Evolutionary conservation across 2,888 invertebrate species (phyloP).

Genomic region (Saturnia japonica): DNA sequence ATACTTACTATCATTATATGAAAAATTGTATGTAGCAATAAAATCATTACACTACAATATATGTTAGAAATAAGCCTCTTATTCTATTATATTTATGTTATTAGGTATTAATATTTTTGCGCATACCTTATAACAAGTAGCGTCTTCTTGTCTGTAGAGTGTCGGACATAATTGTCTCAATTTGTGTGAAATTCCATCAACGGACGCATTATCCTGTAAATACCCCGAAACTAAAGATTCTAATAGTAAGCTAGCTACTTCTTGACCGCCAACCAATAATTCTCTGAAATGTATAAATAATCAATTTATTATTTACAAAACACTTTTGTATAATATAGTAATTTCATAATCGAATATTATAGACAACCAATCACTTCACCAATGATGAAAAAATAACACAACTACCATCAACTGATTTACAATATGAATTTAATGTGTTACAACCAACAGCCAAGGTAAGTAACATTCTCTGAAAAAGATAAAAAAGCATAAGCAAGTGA

Average conservation of each 20-base stretch:
- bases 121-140: conserved; percentile 94
- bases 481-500: too few species aligned
- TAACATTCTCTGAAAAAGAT: too few species aligned
- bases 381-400: too few species aligned
- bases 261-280: conserved; percentile 89
- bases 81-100: not conserved
- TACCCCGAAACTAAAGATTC: conserved; percentile 94
- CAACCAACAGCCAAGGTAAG: too few species aligned
- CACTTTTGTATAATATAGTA: not conserved
- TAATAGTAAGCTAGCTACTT: conserved; percentile 85
- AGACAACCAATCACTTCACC: not conserved
- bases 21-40: too few species aligned
- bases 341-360: not conserved
- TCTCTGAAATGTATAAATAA: conserved; percentile 76
- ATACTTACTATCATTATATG: too few species aligned
- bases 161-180: conserved; percentile 95
- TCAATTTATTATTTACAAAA: not conserved
- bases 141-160: conserved; percentile 96
- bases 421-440: too few species aligned
- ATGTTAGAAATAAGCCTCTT: not conserved
- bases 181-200: conserved; percentile 93
- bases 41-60: too few species aligned
- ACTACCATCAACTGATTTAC: too few species aligned
- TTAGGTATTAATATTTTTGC: not conserved
- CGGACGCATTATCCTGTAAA: conserved; percentile 96